Conservation (phyloP, 2,888 invertebrate genomes). For the Tetragnatha montana region DNA sequence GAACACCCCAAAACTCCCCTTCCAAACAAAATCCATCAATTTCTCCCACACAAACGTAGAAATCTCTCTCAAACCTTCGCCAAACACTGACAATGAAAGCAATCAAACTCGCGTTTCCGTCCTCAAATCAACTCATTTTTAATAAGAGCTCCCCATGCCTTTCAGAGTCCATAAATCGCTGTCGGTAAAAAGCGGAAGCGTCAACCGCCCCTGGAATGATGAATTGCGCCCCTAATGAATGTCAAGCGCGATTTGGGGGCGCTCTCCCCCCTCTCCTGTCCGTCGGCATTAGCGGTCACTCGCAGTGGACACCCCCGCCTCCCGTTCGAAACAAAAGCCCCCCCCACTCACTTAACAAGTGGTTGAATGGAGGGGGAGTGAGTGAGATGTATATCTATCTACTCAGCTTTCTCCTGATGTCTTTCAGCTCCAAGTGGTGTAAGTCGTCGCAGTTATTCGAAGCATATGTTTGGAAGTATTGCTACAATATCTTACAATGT, state of each 20-base stretch:
- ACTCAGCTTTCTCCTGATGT: not conserved
- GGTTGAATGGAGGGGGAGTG: not conserved
- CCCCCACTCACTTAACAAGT: not conserved
- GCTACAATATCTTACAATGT: no score
- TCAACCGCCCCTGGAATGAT: no score
- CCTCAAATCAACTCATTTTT: no score
- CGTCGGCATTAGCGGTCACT: constrained; percentile 22
- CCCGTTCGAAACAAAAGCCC: not conserved
- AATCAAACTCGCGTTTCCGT: no score
- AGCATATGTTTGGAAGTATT: not conserved
- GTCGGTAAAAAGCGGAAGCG: no score
- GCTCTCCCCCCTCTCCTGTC: constrained; percentile 36
- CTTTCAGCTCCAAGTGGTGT: not conserved
- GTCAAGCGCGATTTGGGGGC: constrained; percentile 59
- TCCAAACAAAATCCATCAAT: no score
- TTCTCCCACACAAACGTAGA: no score
- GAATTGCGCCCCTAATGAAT: constrained; percentile 55
- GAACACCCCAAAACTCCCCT: no score
- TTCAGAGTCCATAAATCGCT: no score
- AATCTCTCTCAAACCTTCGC: no score
- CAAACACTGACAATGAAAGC: no score
- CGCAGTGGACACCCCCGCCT: not conserved
- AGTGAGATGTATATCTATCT: not conserved
- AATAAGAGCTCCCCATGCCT: no score
- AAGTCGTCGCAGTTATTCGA: not conserved